Evolutionary conservation across 2,888 invertebrate genomes (phyloP).

Genomic region (Sericinus montela): DNA sequence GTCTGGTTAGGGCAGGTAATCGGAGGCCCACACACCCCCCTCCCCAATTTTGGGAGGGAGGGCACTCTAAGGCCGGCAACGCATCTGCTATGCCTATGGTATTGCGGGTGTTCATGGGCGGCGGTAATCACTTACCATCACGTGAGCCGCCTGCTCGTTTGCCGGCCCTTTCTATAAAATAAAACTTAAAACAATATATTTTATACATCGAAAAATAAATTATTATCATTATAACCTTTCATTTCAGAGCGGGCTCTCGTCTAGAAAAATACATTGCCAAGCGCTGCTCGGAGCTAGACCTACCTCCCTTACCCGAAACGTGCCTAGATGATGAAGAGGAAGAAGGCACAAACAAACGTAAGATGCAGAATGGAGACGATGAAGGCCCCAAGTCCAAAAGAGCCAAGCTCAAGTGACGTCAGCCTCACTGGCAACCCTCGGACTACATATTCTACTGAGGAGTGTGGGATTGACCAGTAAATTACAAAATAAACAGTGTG

Average conservation of each 20-base stretch:
- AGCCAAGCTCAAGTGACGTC: slow-evolving; percentile 51
- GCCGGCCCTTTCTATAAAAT: too few species aligned
- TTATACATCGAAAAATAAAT: too few species aligned
- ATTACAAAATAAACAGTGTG: neutral
- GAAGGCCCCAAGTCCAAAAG: slow-evolving; percentile 41
- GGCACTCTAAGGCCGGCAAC: too few species aligned
- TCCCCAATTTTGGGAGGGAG: too few species aligned
- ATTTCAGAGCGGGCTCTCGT: slow-evolving; percentile 84
- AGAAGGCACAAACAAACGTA: slow-evolving; percentile 25
- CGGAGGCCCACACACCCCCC: too few species aligned
- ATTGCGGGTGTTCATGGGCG: too few species aligned
- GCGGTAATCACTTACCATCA: too few species aligned
- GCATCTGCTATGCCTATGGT: too few species aligned
- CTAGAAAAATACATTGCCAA: slow-evolving; percentile 86
- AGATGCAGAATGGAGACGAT: slow-evolving; percentile 28
- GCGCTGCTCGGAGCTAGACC: slow-evolving; percentile 83
- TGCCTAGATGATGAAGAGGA: slow-evolving; percentile 34
- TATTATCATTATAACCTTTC: too few species aligned
- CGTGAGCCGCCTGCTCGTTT: too few species aligned
- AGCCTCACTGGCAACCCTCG: slow-evolving; percentile 29
- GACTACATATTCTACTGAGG: slow-evolving; percentile 51
- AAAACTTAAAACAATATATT: too few species aligned
- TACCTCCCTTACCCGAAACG: slow-evolving; percentile 70
- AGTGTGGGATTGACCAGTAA: neutral
- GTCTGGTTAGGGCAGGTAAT: too few species aligned